Evolutionary conservation across 2,888 invertebrate species (phyloP).

Genomic region (Altica lythri): DNA sequence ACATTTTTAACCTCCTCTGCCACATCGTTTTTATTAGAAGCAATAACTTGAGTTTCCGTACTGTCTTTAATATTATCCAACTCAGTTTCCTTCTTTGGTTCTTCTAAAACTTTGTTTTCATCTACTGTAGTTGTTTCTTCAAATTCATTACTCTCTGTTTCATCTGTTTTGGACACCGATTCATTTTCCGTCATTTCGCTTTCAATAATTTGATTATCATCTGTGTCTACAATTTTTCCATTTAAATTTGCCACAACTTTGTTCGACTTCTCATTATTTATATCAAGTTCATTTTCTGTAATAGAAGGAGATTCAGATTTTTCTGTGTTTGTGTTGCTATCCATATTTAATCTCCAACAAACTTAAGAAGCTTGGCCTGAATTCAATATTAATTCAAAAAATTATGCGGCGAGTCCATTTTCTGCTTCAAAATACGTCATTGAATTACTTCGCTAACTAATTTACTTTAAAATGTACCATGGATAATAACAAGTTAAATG

Average conservation of each 20-base stretch:
- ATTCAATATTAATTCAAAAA: neutral
- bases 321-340: conserved; percentile 25
- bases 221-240: conserved; percentile 21
- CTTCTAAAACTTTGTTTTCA: conserved; percentile 2
- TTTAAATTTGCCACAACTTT: conserved; percentile 31
- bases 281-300: conserved; percentile 24
- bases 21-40: too few relatives aligned
- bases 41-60: too few relatives aligned
- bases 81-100: neutral
- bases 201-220: conserved; percentile 1
- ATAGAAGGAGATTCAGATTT: conserved; percentile 25
- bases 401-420: neutral
- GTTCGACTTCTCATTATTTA: conserved; percentile 16
- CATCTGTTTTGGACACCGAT: neutral
- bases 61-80: too few relatives aligned
- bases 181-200: neutral
- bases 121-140: neutral
- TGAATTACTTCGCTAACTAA: neutral
- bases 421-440: neutral
- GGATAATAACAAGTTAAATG: too few relatives aligned
- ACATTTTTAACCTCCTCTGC: too few relatives aligned
- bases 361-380: too few relatives aligned
- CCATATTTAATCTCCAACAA: conserved; percentile 27
- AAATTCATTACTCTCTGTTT: neutral
- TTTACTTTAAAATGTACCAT: too few relatives aligned